These are phyloP conservation scores for Syngnathoides biaculeatus DNA, from an alignment of 2,113 vertebrate genomes.

Conservation along the genomic window DNA sequence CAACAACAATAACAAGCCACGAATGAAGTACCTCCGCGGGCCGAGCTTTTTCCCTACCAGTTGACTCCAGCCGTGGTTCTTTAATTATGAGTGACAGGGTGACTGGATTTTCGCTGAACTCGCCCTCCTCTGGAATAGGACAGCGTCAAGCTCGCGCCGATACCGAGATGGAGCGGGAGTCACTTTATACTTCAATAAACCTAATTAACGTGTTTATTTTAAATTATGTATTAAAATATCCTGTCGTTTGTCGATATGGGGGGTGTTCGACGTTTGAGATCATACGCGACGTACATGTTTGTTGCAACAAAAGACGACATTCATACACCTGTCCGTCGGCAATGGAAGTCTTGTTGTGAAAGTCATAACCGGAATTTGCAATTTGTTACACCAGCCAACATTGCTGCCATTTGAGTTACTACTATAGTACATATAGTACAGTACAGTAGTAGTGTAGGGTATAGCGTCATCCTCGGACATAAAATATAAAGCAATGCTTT, in stretches of 20 bases:
- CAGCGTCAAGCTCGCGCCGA: conserved; percentile 22
- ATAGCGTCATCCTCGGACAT: too few species aligned
- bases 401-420: background rate
- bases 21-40: background rate
- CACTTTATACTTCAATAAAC: background rate
- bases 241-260: background rate
- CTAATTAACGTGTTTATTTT: background rate
- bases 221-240: background rate
- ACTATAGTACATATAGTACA: background rate
- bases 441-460: too few species aligned
- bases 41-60: conserved; percentile 50
- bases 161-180: background rate
- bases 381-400: background rate
- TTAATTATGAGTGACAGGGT: conserved; percentile 74
- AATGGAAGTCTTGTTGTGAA: conserved; percentile 23
- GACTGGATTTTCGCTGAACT: conserved; percentile 69
- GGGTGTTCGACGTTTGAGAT: background rate
- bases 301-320: background rate
- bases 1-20: conserved; percentile 14
- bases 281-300: background rate
- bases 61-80: conserved; percentile 68
- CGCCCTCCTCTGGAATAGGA: conserved; percentile 63
- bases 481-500: too few species aligned
- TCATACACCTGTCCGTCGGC: background rate
- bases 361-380: conserved; percentile 10